phyloP scores from a whole-genome alignment of 2,797 vertebrate species.

The Allenopithecus nigroviridis region DNA sequence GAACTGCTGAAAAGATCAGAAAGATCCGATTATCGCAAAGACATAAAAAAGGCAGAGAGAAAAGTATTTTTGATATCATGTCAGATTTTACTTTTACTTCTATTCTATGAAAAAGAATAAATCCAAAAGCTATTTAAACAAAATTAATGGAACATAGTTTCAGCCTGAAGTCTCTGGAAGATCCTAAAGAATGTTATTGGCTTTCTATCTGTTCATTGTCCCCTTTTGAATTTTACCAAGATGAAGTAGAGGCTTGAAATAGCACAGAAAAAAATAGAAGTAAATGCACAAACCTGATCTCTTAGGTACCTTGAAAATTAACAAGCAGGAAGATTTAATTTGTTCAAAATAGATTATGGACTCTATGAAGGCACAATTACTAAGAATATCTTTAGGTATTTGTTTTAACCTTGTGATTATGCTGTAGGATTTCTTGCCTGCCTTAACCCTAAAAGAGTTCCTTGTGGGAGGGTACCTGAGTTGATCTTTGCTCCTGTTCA shows the following conservation, averaged over 20 bases:
- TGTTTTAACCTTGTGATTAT: neutral
- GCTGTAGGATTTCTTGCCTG: neutral
- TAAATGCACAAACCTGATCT: neutral
- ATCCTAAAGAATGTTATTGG: neutral
- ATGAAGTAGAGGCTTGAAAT: neutral
- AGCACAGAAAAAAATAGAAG: neutral
- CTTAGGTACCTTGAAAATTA: neutral
- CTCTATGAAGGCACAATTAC: neutral
- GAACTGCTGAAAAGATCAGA: slow-evolving; percentile 38
- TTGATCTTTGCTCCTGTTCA: neutral
- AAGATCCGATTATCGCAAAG: slow-evolving; percentile 41
- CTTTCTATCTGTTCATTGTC: neutral
- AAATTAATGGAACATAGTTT: neutral
- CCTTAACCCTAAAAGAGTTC: neutral
- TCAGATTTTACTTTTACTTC: neutral
- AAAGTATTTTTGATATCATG: neutral
- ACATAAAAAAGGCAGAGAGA: neutral
- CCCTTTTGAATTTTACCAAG: neutral
- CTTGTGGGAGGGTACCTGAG: rapidly evolving
- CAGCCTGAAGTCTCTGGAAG: neutral
- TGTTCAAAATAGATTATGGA: neutral
- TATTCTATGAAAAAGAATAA: slow-evolving; percentile 14
- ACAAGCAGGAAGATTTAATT: neutral
- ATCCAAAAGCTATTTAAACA: slow-evolving; percentile 19
- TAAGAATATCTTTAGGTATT: neutral